These are phyloP conservation scores for Plectrocnemia conspersa DNA, from an alignment of 1,140 invertebrate species.

Conservation along the genomic window DNA sequence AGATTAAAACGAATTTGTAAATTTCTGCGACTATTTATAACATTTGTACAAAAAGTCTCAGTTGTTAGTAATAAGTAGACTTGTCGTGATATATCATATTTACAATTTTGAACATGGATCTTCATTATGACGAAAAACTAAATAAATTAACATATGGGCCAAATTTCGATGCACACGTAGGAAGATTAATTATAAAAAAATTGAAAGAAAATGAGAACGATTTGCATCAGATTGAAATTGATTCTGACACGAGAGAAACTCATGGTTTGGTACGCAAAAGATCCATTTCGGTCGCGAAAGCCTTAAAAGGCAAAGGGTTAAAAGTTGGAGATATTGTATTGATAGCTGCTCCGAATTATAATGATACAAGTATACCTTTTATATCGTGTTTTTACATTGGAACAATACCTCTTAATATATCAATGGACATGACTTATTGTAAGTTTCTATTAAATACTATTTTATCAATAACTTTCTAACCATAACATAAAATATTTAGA, in stretches of 20 bases:
- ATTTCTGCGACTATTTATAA: too few species aligned
- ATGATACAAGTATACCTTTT: constrained; percentile 40
- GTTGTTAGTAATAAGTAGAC: too few species aligned
- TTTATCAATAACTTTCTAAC: not conserved
- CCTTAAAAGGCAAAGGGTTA: constrained; percentile 37
- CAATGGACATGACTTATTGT: not conserved
- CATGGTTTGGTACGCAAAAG: constrained; percentile 36
- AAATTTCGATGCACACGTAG: not conserved
- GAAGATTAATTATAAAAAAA: not conserved
- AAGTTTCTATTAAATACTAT: not conserved
- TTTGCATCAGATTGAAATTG: constrained; percentile 41
- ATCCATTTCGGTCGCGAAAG: constrained; percentile 38
- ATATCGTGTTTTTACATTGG: constrained; percentile 39
- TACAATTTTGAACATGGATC: too few species aligned
- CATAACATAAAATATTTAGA: not conserved
- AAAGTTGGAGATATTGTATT: constrained; percentile 39
- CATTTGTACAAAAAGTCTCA: too few species aligned
- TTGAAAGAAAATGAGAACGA: not conserved
- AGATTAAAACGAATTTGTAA: too few species aligned
- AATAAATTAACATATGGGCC: too few species aligned
- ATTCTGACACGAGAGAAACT: constrained; percentile 40
- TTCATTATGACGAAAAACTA: too few species aligned
- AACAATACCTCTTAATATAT: constrained; percentile 6
- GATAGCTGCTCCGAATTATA: constrained; percentile 41
- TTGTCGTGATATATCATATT: too few species aligned